Percentiles rank a stretch among this genome's conserved stretches.
Conservation (phyloP, 2,797 vertebrate species). For the Myiotriccus ornatus region DNA sequence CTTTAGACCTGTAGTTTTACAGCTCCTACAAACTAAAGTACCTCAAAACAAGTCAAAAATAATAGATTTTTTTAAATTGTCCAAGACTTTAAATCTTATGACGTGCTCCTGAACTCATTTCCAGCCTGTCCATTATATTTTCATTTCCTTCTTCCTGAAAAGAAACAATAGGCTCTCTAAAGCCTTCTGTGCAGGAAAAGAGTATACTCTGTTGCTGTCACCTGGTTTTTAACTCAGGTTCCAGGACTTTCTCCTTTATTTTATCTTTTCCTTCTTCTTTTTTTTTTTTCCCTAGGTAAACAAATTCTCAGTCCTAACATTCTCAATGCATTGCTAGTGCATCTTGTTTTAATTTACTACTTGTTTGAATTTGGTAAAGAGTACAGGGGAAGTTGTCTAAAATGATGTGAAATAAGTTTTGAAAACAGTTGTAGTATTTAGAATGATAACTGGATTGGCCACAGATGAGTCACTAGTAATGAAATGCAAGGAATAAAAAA, state of each 20-base stretch:
- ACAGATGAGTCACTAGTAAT: slow-evolving; percentile 60
- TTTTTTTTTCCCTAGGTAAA: not conserved
- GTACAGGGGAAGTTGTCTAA: not conserved
- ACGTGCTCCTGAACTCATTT: not conserved
- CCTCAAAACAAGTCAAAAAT: not conserved
- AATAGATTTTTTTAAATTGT: not conserved
- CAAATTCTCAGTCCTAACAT: not conserved
- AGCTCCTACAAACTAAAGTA: not conserved
- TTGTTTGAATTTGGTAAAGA: slow-evolving; percentile 23
- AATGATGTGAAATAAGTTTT: slow-evolving; percentile 22
- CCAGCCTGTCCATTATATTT: not conserved
- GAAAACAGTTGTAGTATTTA: slow-evolving; percentile 40
- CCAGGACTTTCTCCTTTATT: not conserved
- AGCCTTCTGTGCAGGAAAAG: not conserved
- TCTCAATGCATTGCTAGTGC: not conserved
- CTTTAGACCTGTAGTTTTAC: not conserved
- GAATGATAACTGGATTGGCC: slow-evolving; percentile 57
- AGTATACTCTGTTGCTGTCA: not conserved
- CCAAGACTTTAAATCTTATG: not conserved
- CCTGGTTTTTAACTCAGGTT: not conserved
- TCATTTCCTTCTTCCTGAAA: not conserved
- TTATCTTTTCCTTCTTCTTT: not conserved
- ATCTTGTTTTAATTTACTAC: slow-evolving; percentile 54
- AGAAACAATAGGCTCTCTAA: not conserved
- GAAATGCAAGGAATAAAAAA: slow-evolving; percentile 36